phyloP scores from a whole-genome alignment of 2,797 vertebrate species.

The Lacerta viridis region DNA sequence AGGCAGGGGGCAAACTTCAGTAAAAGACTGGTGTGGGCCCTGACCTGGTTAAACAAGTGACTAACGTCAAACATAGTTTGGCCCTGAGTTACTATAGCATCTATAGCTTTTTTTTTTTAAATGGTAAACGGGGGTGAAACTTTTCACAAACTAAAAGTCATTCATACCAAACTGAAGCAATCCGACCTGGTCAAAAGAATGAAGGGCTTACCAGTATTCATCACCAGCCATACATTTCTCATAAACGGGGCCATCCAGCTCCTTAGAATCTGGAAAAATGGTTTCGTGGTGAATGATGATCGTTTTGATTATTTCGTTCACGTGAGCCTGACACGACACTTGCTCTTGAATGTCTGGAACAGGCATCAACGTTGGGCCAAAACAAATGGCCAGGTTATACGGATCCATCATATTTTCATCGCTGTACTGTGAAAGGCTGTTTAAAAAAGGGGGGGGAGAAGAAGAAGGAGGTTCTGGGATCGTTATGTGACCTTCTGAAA shows the following conservation, averaged over 20 bases:
- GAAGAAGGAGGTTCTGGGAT: conserved; percentile 42
- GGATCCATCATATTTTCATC: conserved; percentile 99
- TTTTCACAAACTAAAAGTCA: conserved; percentile 20
- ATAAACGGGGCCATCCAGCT: conserved; percentile 95
- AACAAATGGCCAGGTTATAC: conserved; percentile 98
- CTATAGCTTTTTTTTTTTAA: not conserved
- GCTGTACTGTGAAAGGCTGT: conserved; percentile 96
- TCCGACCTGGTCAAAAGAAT: conserved; percentile 29
- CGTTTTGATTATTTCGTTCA: conserved; percentile 98
- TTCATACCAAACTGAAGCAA: conserved; percentile 21
- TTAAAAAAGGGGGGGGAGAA: conserved; percentile 44
- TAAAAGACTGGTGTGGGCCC: not conserved
- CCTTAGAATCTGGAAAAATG: conserved; percentile 96
- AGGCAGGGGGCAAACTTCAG: not conserved
- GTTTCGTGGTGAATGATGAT: conserved; percentile 98
- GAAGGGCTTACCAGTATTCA: conserved; percentile 93
- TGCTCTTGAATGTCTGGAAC: conserved; percentile 98
- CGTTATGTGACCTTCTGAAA: conserved; percentile 22
- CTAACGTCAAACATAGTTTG: too few species aligned
- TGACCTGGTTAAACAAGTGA: not conserved
- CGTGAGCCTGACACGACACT: conserved; percentile 97
- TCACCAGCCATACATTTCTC: conserved; percentile 99
- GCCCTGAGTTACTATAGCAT: not conserved
- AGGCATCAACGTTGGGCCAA: conserved; percentile 97
- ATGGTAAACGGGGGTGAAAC: not conserved